Evolutionary conservation across 2,113 vertebrate species (phyloP), one percentile per base, ranked within the genome.

Genomic region (Capricornis sumatraensis): DNA sequence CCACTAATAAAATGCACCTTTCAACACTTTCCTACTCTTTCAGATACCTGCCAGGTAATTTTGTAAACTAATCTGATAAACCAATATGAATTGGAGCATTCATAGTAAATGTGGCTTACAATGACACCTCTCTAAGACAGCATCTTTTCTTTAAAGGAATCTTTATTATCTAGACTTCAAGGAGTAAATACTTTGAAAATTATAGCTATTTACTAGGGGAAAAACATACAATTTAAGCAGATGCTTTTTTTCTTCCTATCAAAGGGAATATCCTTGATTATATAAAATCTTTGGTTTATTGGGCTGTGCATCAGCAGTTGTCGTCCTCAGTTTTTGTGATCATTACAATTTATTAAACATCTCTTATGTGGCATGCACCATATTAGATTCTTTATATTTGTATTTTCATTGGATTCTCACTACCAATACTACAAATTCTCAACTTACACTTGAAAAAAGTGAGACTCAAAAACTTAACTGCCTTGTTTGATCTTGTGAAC

Each of bases 21-120:
- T 52, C 60, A 82, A 76, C 58, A 57, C 23, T 25, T 86, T 67
- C 13, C 21, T n/a, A 43, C 55, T 78, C 28, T 87, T 79, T 93
- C n/a, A 86, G 45, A 11, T 50, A n/a, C 53, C 19, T 60, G 9
- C 60, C 17, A 95, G 52, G 25, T 58, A 45, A 97, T 95, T 93
- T 52, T 78, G 11, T 89, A 91, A 93, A 81, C 62, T 92, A 95
- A 91, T 96, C 36, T 95, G 91, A 94, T 87, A 96, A 93, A 50
- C 57, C n/a, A 89, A 12, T 89, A 47, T 57, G 33, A 93, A 89
- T 91, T 87, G 64, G 7, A 60, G 19, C 17, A 64, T 64, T 87
- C 40, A 27, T 89, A 89, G 47, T 71, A 84, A 92, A 50, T 60
- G 50, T 89, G 30, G 33, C 45, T 92, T 91, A 84, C 52, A 96